Evolutionary conservation across 2,797 vertebrate species (phyloP).

Genomic region (Spizella passerina): DNA sequence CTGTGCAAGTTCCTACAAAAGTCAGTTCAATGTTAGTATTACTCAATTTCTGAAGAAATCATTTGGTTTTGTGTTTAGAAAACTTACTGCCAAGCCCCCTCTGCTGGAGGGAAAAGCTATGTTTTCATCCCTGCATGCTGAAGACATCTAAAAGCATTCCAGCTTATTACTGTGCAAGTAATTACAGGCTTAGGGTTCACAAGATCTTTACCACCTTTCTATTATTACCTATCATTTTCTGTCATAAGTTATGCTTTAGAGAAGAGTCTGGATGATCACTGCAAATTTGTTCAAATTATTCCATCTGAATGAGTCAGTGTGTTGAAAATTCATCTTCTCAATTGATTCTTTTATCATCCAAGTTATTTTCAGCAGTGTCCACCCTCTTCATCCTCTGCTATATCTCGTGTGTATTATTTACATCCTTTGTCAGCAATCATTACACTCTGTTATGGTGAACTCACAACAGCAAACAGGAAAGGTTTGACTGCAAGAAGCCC

Average conservation of each 20-base stretch:
- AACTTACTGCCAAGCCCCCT: conserved; percentile 45
- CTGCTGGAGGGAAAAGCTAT: conserved; percentile 18
- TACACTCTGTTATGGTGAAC: neutral
- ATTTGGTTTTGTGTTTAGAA: neutral
- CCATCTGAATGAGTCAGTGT: neutral
- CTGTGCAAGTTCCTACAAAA: neutral
- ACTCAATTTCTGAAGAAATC: conserved; percentile 41
- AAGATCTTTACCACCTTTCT: neutral
- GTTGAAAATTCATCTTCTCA: neutral
- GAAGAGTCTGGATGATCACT: neutral
- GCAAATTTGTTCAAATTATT: neutral
- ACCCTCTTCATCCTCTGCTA: neutral
- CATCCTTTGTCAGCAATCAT: neutral
- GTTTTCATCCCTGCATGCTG: neutral
- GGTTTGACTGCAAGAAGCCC: neutral
- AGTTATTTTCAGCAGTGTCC: neutral
- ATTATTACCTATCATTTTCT: neutral
- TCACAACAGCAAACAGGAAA: neutral
- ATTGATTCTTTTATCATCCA: neutral
- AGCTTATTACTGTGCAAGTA: neutral
- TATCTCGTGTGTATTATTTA: neutral
- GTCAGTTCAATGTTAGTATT: neutral
- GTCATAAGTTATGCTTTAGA: neutral
- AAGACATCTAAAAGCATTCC: neutral
- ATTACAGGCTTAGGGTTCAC: neutral